Evolutionary conservation across 2,113 vertebrate genomes (phyloP), one percentile per base, ranked within the genome.

Genomic region (Numenius arquata): DNA sequence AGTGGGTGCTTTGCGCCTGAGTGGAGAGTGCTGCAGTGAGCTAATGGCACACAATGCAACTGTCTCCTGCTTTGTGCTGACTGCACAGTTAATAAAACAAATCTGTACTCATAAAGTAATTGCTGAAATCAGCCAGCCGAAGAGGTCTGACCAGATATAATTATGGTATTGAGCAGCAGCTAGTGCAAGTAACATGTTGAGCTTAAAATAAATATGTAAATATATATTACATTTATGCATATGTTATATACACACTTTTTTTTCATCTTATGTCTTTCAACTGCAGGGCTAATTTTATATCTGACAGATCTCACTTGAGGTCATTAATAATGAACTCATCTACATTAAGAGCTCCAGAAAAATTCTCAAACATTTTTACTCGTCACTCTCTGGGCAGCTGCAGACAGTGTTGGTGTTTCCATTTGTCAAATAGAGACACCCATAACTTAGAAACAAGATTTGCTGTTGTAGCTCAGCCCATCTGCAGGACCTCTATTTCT

Each of bases 61-160:
- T n/a, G 52, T 50, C 63, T 76, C 63, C 73, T 62, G 65, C 83
- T 88, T 70, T 85, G 48, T 88, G 78, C 80, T 77, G 58, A 53
- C 86, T 50, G 7, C 75, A 18, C 40, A 20, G 38, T 63, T 70
- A 48, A 30, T 82, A 47, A 61, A 34, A 38, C 65, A 68, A 53
- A 40, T 34, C 62, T 56, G 9, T 45, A 20, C 85, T 76, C 40
- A 52, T 40, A 50, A 68, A 45, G 84, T 20, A 90, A 74, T 89
- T 65, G 79, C 72, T 96, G 94, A 96, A 94, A 85, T 93, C 82
- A 91, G 74, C 68, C 25, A 58, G 47, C 71, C 48, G 53, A 30
- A 36, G 45, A 72, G 19, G 72, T 73, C 80, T 85, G 71, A 84
- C 66, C 59, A 52, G 21, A 70, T 84, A 26, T 91, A 81, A 74